These are phyloP conservation scores for Oikopleura albicans DNA, from an alignment of 23 tunicate species.

Conservation along the genomic window DNA sequence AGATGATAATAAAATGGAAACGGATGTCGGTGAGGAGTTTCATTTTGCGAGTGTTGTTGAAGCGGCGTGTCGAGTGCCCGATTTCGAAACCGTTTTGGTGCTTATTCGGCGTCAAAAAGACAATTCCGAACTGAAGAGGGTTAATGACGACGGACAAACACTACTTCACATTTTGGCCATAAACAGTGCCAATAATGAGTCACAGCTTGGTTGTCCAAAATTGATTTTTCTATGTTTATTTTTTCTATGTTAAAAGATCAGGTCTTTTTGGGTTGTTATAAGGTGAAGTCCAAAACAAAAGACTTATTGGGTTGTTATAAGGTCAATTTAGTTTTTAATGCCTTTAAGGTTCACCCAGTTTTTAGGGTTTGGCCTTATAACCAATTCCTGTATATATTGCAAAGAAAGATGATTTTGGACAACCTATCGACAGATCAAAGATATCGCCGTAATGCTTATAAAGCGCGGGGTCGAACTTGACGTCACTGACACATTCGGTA, in stretches of 20 bases:
- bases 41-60: not conserved
- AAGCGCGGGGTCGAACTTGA: conserved; percentile 66
- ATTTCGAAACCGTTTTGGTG: conserved; percentile 29
- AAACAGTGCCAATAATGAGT: conserved; percentile 21
- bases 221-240: no score
- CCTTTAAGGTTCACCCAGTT: not conserved
- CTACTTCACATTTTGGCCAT: conserved; percentile 79
- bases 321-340: no score
- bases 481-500: conserved; percentile 62
- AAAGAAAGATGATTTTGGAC: no score
- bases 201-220: no score
- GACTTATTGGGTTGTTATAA: no score
- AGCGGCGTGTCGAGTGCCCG: not conserved
- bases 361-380: no score
- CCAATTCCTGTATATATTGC: no score
- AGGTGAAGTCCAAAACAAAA: no score
- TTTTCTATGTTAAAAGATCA: no score
- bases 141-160: conserved; percentile 57
- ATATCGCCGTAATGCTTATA: conserved; percentile 51
- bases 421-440: not conserved
- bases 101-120: conserved; percentile 70
- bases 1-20: not conserved
- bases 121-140: conserved; percentile 50
- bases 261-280: no score
- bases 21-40: not conserved